These are phyloP conservation scores for Drosophila arizonae DNA, from an alignment of 1,140 invertebrate genomes.

Conservation along the genomic window DNA sequence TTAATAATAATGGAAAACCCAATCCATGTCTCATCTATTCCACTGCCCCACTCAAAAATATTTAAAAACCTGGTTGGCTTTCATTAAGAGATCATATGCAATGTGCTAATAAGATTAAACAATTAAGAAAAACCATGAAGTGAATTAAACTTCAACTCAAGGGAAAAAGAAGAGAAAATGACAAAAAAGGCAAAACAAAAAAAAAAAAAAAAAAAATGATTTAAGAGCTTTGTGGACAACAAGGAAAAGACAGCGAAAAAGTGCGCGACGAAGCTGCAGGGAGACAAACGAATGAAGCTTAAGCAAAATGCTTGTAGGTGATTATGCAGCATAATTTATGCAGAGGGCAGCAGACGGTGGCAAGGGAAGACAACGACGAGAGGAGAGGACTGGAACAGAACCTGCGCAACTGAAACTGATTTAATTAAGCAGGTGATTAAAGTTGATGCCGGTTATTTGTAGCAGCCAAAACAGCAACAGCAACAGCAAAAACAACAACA, in stretches of 20 bases:
- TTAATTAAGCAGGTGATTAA: conserved; percentile 82
- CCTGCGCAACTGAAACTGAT: conserved; percentile 69
- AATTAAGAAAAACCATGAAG: conserved; percentile 13
- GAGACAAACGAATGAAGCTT: conserved; percentile 59
- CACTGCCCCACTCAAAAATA: no score
- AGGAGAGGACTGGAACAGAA: conserved; percentile 3
- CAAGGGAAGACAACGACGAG: conserved; percentile 9
- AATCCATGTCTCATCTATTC: no score
- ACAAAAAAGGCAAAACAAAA: not conserved
- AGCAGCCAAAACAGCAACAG: conserved; percentile 52
- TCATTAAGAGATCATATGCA: not conserved
- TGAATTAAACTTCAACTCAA: conserved; percentile 7
- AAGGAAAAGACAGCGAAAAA: conserved; percentile 18
- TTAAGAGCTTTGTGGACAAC: conserved; percentile 71
- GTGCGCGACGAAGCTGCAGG: conserved; percentile 26
- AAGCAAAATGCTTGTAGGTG: conserved; percentile 72
- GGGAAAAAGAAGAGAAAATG: conserved; percentile 9
- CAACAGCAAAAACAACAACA: conserved; percentile 21
- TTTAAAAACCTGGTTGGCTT: not conserved
- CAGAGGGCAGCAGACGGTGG: conserved; percentile 40
- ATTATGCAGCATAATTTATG: conserved; percentile 79
- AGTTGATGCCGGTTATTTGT: conserved; percentile 81
- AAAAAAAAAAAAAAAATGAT: conserved; percentile 60
- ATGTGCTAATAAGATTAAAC: not conserved
- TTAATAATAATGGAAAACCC: no score